Percentiles rank a stretch among this genome's conserved stretches.
Conservation (phyloP, 2,888 invertebrate genomes). For the Allygus modestus region DNA sequence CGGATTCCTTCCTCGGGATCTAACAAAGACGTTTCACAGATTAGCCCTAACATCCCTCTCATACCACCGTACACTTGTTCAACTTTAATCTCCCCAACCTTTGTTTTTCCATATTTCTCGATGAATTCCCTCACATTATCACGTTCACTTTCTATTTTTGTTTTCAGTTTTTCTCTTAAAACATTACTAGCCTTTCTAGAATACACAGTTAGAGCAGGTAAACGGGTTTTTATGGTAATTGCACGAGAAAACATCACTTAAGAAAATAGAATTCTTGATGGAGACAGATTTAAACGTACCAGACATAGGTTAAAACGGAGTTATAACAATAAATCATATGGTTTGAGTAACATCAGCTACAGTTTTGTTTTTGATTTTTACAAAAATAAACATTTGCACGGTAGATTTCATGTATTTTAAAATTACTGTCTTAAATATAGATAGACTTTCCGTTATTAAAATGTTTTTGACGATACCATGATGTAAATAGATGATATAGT, state of each 20-base stretch:
- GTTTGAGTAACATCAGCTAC: too few species aligned
- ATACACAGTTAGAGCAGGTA: neutral
- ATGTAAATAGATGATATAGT: too few species aligned
- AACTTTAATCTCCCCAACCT: conserved; percentile 97
- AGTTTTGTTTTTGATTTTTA: too few species aligned
- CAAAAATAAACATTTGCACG: too few species aligned
- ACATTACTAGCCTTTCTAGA: neutral
- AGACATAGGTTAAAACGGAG: too few species aligned
- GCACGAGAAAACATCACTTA: neutral
- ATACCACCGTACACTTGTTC: conserved; percentile 97
- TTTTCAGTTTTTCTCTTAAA: conserved; percentile 17
- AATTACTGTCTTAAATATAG: too few species aligned
- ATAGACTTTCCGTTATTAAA: too few species aligned
- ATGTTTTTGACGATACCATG: too few species aligned
- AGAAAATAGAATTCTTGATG: too few species aligned
- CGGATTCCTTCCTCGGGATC: conserved; percentile 97
- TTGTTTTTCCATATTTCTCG: conserved; percentile 89
- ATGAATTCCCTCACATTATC: conserved; percentile 95
- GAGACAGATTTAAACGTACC: too few species aligned
- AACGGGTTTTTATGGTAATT: neutral
- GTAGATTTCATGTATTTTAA: too few species aligned
- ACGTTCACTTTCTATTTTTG: conserved; percentile 80
- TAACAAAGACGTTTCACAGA: conserved; percentile 96
- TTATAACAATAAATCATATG: too few species aligned
- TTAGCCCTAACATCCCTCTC: conserved; percentile 95